Conservation (phyloP, 1,140 invertebrate genomes). For the Fopius arisanus region DNA sequence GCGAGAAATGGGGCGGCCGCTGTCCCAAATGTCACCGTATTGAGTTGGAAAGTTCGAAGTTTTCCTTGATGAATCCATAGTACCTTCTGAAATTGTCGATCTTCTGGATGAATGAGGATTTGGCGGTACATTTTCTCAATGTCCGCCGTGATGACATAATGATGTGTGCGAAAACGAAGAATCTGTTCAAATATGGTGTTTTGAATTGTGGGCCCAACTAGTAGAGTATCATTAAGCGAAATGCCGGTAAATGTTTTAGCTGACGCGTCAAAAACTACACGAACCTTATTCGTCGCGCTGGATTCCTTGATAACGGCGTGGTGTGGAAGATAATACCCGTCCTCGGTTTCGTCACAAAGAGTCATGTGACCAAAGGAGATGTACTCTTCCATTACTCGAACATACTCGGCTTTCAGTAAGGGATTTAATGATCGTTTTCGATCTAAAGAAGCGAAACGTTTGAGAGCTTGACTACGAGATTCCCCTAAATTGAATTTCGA, state of each 20-base stretch:
- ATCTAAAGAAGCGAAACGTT: neutral
- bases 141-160: neutral
- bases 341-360: neutral
- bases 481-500: conserved; percentile 1
- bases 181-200: neutral
- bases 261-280: conserved; percentile 40
- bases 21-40: conserved; percentile 52
- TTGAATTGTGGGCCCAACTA: neutral
- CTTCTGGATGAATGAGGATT: neutral
- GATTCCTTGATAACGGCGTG: conserved; percentile 1
- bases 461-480: conserved; percentile 24
- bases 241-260: neutral
- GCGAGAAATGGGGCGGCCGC: conserved; percentile 53
- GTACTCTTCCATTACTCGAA: neutral
- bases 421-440: neutral
- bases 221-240: neutral
- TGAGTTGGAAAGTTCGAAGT: conserved; percentile 13
- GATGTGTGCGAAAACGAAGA: conserved; percentile 19
- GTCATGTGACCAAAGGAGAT: neutral
- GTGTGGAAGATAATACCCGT: conserved; percentile 25
- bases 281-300: neutral
- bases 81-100: conserved; percentile 47
- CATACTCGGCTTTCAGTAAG: neutral
- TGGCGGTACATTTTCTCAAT: neutral
- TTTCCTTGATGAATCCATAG: conserved; percentile 42